Conservation (phyloP, 2,888 invertebrate genomes). For the Agrochola lychnidis region DNA sequence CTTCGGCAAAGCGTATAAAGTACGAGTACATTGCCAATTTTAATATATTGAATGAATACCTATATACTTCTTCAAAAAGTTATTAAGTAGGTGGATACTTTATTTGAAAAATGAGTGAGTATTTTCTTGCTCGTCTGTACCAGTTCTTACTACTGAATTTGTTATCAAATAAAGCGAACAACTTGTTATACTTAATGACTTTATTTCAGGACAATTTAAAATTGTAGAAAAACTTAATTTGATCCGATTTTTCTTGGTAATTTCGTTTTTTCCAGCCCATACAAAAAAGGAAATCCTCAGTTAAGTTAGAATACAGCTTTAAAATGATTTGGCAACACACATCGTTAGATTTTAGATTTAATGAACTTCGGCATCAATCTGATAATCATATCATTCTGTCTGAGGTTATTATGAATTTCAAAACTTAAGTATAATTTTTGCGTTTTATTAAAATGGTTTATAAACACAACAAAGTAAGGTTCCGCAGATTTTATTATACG, state of each 20-base stretch:
- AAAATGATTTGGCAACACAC: not conserved
- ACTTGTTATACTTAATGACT: constrained; percentile 35
- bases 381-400: not conserved
- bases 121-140: constrained; percentile 21
- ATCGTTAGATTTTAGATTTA: not conserved
- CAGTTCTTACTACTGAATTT: constrained; percentile 4
- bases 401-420: not conserved
- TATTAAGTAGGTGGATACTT: too few relatives aligned
- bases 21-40: not conserved
- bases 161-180: constrained; percentile 28
- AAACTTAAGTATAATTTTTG: not conserved
- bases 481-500: not conserved
- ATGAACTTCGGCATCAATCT: constrained; percentile 27
- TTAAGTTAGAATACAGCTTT: not conserved
- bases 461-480: not conserved
- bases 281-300: not conserved
- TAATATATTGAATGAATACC: not conserved
- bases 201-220: constrained; percentile 35
- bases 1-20: constrained; percentile 11
- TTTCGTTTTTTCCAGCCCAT: not conserved
- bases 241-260: not conserved
- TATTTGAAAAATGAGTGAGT: not conserved
- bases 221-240: not conserved
- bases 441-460: not conserved
- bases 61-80: not conserved